A percentile compares a stretch with the other conserved stretches of the same genome.
These are phyloP conservation scores for Thamnaconus septentrionalis DNA, from an alignment of 2,113 vertebrate species.

Conservation along the genomic window DNA sequence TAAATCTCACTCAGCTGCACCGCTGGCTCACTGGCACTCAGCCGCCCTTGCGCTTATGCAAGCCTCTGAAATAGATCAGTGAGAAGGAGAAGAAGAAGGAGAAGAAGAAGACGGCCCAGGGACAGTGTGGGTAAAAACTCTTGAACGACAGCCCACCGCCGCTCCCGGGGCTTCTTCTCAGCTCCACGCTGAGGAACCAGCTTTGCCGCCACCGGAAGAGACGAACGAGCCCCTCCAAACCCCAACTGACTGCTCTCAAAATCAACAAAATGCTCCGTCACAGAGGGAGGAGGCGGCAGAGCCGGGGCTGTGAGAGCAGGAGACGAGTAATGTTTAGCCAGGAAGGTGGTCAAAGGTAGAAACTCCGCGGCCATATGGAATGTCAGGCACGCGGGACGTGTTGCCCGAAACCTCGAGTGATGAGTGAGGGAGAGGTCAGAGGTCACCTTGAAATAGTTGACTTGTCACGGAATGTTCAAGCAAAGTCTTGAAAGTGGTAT, in stretches of 20 bases:
- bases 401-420: constrained; percentile 11
- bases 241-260: constrained; percentile 1
- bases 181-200: constrained; percentile 36
- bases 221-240: constrained; percentile 39
- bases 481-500: too few relatives aligned
- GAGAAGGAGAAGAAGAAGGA: constrained; percentile 1
- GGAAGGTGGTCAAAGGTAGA: constrained; percentile 18
- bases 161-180: constrained; percentile 40
- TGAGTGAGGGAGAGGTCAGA: constrained; percentile 37
- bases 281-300: too few relatives aligned
- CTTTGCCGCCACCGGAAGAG: constrained; percentile 23
- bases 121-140: constrained; percentile 42
- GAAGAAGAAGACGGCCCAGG: background rate
- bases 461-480: too few relatives aligned
- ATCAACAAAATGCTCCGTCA: background rate
- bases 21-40: constrained; percentile 34
- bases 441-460: constrained; percentile 16
- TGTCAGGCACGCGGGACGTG: constrained; percentile 35
- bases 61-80: constrained; percentile 49
- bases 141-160: constrained; percentile 35
- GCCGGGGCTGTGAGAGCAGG: too few relatives aligned
- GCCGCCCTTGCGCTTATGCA: constrained; percentile 18
- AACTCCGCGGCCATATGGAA: constrained; percentile 26
- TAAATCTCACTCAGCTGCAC: constrained; percentile 39
- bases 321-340: constrained; percentile 26